These are phyloP conservation scores for Solen grandis DNA, from an alignment of 1,140 invertebrate species.

Conservation along the genomic window DNA sequence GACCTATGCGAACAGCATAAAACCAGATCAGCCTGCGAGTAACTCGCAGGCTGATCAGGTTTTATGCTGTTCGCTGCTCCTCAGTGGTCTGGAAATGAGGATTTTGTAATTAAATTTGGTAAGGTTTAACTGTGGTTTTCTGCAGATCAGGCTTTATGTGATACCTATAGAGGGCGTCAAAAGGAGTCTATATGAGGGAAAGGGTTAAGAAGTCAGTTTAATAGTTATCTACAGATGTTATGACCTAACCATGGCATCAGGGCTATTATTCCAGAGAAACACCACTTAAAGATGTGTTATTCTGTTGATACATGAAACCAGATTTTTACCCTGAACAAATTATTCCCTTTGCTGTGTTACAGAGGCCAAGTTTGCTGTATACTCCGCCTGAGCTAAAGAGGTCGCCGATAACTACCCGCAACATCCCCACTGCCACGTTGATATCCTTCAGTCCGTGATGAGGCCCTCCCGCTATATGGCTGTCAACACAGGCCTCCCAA, in stretches of 20 bases:
- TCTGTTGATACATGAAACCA: neutral
- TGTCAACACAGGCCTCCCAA: no score
- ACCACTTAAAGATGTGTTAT: neutral
- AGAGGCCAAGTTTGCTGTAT: constrained; percentile 36
- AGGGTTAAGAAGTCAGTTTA: neutral
- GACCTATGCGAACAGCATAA: no score
- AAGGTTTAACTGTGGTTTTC: no score
- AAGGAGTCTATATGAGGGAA: no score
- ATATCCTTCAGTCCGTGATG: constrained; percentile 49
- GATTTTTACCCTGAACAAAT: neutral
- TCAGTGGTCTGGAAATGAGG: no score
- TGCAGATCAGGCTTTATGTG: no score
- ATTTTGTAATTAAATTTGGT: no score
- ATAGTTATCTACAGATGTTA: neutral
- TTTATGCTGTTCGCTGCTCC: no score
- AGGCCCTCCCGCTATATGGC: no score
- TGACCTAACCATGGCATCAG: neutral
- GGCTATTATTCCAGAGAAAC: neutral
- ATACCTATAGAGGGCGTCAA: no score
- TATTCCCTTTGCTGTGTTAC: constrained; percentile 17
- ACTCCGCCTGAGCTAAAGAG: constrained; percentile 38
- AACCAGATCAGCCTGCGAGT: no score
- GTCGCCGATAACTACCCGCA: neutral
- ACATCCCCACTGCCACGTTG: constrained; percentile 43
- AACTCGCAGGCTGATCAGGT: no score